Evolutionary conservation across 2,113 vertebrate genomes (phyloP), one percentile per base, ranked within the genome.

Genomic region (Rhea americana): DNA sequence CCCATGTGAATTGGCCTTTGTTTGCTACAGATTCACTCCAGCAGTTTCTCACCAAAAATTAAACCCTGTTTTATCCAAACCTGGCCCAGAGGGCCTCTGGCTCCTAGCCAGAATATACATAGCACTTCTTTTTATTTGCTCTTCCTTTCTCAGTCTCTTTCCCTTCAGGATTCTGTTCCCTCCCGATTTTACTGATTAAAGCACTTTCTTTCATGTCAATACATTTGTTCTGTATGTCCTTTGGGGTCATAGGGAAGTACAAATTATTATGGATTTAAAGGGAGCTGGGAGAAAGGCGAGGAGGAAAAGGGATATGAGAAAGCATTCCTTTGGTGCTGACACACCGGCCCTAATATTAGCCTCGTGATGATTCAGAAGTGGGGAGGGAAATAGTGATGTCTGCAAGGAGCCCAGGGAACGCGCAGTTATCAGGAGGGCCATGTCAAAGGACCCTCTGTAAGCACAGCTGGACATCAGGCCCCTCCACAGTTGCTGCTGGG

Each of bases 21-120:
- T 96, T 92, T 77, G 72, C 66, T 50, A 21, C 87, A 87, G 92
- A 93, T 91, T 85, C 93, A 93, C 83, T 87, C 82, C 66, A 96
- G 86, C 2, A 43, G 82, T 87, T 89, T 95, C 94, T 96, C 93
- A 95, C 82, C 79, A 94, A 88, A 95, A 94, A 96, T 93, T 92
- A 92, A 95, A 71, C 87, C 63, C 59, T 62, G 75, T 94, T 96
- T 95, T 77, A 94, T 93, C 90, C 93, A 87, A 70, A 97, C 94
- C 90, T 93, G 78, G 87, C 94, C 83, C 37, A 82, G 91, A 94
- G 87, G 94, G 87, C 83, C 81, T 93, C 87, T 97, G 95, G 95
- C 90, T 67, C 68, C 47, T 22, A 13, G 82, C 95, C 96, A 96
- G 86, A 72, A 92, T 80, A 88, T 85, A 94, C 82, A 95, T 13